These are phyloP conservation scores for Melanotaenia duboulayi DNA, from an alignment of 2,113 vertebrate genomes.

Conservation along the genomic window DNA sequence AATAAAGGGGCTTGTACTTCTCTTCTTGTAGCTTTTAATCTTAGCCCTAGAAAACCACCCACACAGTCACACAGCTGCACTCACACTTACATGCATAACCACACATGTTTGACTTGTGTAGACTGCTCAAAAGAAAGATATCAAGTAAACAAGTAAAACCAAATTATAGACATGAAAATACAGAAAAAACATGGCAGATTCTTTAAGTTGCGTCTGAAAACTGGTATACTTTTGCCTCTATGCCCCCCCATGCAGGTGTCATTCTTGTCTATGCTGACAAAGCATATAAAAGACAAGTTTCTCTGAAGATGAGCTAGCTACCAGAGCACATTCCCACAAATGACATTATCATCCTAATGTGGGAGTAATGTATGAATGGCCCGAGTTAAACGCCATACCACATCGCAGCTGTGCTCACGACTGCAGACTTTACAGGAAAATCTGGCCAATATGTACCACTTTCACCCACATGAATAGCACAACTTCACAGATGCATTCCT, in stretches of 20 bases:
- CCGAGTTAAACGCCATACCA: conserved; percentile 38
- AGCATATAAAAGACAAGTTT: conserved; percentile 20
- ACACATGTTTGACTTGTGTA: not conserved
- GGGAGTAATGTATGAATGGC: conserved; percentile 53
- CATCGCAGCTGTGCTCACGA: conserved; percentile 43
- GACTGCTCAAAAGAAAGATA: not conserved
- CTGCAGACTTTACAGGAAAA: conserved; percentile 3
- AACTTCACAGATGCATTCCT: conserved; percentile 28
- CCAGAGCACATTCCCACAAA: conserved; percentile 43
- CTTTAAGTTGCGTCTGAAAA: conserved; percentile 5
- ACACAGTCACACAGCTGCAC: conserved; percentile 27
- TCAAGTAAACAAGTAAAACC: conserved; percentile 8
- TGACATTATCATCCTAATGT: conserved; percentile 46
- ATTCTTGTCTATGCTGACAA: conserved; percentile 8
- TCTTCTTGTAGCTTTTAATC: conserved; percentile 59
- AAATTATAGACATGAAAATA: not conserved
- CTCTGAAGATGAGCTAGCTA: conserved; percentile 57
- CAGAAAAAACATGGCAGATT: not conserved
- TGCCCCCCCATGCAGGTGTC: not conserved
- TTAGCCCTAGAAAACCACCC: conserved; percentile 41
- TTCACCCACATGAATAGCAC: conserved; percentile 29
- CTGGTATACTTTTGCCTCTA: conserved; percentile 17
- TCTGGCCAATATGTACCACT: conserved; percentile 38
- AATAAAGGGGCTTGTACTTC: conserved; percentile 52
- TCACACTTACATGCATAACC: not conserved